Evolutionary conservation across 1,140 invertebrate species (phyloP).

Genomic region (Drosophila melanica): DNA sequence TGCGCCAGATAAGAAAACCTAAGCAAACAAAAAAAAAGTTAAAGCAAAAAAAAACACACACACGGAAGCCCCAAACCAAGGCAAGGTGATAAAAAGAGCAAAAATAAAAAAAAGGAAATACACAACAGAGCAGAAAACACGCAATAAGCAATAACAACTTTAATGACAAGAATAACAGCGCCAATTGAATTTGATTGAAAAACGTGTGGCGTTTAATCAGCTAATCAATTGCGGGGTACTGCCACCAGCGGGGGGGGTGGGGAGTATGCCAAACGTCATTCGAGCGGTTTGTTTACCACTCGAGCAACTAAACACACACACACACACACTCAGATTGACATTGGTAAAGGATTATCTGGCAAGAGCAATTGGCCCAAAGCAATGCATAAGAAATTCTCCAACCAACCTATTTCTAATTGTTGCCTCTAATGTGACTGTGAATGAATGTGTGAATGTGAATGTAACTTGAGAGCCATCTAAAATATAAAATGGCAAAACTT

Average conservation of each 20-base stretch:
- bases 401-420: not conserved
- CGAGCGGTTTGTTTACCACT: slow-evolving; percentile 68
- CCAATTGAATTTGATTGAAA: slow-evolving; percentile 58
- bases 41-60: not conserved
- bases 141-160: slow-evolving; percentile 28
- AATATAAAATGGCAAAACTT: no score
- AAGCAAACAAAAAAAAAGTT: not conserved
- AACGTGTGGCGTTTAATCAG: slow-evolving; percentile 59
- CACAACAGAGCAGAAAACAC: not conserved
- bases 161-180: slow-evolving; percentile 25
- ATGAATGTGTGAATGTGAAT: no score
- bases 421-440: no score
- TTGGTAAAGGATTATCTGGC: not conserved
- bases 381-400: not conserved
- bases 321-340: no score
- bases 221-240: no score
- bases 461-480: no score
- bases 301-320: not conserved
- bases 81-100: not conserved
- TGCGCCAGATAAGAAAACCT: not conserved
- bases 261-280: slow-evolving; percentile 30
- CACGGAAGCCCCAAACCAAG: no score
- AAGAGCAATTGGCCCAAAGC: not conserved
- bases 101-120: not conserved
- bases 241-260: no score